Evolutionary conservation across 2,797 vertebrate genomes (phyloP).

Genomic region (Mus minutoides): DNA sequence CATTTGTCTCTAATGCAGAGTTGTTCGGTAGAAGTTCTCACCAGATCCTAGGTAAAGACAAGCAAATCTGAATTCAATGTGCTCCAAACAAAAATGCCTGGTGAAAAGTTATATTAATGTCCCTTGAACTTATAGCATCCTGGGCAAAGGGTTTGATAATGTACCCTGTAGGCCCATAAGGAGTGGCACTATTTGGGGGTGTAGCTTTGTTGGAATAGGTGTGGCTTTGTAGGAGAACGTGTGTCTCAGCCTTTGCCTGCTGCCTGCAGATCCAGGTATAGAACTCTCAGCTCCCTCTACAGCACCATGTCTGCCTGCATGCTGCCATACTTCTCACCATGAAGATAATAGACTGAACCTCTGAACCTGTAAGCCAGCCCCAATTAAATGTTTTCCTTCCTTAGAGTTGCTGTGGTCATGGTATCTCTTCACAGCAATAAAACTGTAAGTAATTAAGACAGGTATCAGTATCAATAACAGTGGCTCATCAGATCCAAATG

Average conservation of each 20-base stretch:
- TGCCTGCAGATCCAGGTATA: background rate
- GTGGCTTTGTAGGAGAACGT: background rate
- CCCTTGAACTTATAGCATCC: background rate
- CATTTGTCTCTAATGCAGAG: background rate
- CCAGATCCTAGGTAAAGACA: background rate
- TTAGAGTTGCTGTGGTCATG: background rate
- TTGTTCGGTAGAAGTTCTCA: background rate
- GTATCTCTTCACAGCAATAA: background rate
- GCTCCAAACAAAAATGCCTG: background rate
- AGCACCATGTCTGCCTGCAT: background rate
- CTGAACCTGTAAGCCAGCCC: background rate
- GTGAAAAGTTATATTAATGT: background rate
- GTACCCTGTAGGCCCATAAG: background rate
- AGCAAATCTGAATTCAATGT: conserved; percentile 19
- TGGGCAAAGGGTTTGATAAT: background rate
- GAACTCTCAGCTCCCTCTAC: background rate
- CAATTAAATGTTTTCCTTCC: background rate
- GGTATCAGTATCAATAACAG: background rate
- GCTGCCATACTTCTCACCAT: background rate
- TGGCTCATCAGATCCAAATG: background rate
- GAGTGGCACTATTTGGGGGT: background rate
- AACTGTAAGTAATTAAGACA: background rate
- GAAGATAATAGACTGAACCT: background rate
- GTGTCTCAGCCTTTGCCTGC: background rate
- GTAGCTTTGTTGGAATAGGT: background rate